Evolutionary conservation across 2,113 vertebrate species (phyloP).

Genomic region (Bos javanicus): DNA sequence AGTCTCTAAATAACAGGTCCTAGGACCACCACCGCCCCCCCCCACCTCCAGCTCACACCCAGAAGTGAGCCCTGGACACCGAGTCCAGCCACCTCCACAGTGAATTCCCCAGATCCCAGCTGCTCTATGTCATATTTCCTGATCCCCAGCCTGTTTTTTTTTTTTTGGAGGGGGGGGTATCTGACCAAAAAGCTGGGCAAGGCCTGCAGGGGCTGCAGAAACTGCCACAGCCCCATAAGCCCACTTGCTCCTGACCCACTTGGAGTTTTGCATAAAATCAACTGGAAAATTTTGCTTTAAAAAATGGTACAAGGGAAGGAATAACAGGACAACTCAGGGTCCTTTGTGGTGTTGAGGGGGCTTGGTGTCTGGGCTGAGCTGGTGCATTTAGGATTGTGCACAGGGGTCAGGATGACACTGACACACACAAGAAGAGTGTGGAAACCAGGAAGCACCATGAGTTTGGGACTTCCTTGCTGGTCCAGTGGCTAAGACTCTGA

Average conservation of each 20-base stretch:
- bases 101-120: background rate
- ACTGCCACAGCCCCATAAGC: rapidly evolving
- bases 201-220: rapidly evolving
- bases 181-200: rapidly evolving
- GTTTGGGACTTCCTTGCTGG: background rate
- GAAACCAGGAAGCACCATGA: background rate
- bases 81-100: background rate
- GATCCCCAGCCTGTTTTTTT: background rate
- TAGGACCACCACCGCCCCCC: rapidly evolving
- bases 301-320: background rate
- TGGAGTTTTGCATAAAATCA: background rate
- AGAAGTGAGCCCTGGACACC: background rate
- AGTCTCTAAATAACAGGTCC: background rate
- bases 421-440: rapidly evolving
- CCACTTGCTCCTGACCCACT: background rate
- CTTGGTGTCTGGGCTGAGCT: background rate
- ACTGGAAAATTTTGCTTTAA: background rate
- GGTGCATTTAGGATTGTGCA: too few relatives aligned
- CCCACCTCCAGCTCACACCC: too few relatives aligned
- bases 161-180: background rate
- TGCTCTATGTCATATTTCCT: background rate
- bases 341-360: too few relatives aligned
- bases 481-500: background rate
- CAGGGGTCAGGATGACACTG: too few relatives aligned
- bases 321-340: too few relatives aligned